phyloP scores from a whole-genome alignment of 2,888 invertebrate genomes.

The Colletes collaris region DNA sequence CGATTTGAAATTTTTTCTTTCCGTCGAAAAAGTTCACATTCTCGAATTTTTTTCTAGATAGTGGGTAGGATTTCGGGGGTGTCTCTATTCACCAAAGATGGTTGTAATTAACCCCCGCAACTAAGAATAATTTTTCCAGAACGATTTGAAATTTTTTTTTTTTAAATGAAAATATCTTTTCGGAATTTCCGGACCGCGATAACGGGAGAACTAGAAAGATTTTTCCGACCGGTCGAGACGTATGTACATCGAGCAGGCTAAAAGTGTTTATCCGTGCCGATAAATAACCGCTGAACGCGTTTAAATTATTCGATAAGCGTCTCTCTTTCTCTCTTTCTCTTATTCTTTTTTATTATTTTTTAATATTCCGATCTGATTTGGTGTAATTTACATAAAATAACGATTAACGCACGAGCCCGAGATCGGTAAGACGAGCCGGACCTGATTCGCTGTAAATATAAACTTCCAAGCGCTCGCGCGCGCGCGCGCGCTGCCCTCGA shows the following conservation, averaged over 20 bases:
- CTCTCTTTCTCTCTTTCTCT: slow-evolving; percentile 10
- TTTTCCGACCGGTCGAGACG: slow-evolving; percentile 9
- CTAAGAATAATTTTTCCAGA: too few relatives aligned
- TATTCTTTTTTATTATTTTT: not conserved
- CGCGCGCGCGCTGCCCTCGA: slow-evolving; percentile 15
- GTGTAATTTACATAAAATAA: slow-evolving; percentile 51
- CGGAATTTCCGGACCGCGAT: too few relatives aligned
- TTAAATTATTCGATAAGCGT: slow-evolving; percentile 35
- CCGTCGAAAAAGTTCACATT: too few relatives aligned
- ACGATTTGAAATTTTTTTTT: too few relatives aligned
- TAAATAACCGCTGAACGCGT: slow-evolving; percentile 19
- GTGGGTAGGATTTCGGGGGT: too few relatives aligned
- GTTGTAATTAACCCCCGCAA: too few relatives aligned
- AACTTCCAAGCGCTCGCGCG: slow-evolving; percentile 14
- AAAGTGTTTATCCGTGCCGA: slow-evolving; percentile 23
- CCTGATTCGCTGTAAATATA: slow-evolving; percentile 53
- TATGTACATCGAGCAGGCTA: not conserved
- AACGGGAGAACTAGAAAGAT: slow-evolving; percentile 24
- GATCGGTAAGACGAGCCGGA: slow-evolving; percentile 46
- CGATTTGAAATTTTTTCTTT: too few relatives aligned
- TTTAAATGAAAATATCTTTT: too few relatives aligned
- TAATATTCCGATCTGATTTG: slow-evolving; percentile 37
- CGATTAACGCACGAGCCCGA: slow-evolving; percentile 44
- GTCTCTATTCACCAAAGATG: too few relatives aligned
- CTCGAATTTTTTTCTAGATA: too few relatives aligned